These are phyloP conservation scores for Heliconius nattereri DNA, from an alignment of 1,140 invertebrate species.

Conservation along the genomic window DNA sequence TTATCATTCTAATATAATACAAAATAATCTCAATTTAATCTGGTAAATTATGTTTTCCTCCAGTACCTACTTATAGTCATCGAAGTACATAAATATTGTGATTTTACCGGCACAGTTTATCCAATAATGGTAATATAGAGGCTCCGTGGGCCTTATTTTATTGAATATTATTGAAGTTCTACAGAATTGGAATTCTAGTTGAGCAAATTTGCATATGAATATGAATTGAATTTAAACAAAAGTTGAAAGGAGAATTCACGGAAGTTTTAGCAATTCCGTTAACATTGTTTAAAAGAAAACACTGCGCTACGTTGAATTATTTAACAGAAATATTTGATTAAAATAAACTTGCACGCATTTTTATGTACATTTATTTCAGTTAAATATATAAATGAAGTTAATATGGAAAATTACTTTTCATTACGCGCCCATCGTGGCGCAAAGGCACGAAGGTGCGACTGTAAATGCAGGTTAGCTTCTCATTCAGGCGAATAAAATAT, in stretches of 20 bases:
- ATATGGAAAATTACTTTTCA: no score
- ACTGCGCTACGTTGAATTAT: no score
- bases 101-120: neutral
- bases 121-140: neutral
- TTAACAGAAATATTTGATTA: no score
- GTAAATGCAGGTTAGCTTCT: neutral
- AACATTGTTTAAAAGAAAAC: neutral
- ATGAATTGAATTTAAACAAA: constrained; percentile 43
- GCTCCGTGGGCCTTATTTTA: constrained; percentile 17
- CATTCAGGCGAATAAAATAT: neutral
- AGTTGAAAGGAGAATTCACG: neutral
- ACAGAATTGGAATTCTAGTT: constrained; percentile 45
- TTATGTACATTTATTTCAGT: no score
- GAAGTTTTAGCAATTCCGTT: neutral
- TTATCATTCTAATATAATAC: neutral
- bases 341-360: no score
- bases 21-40: neutral
- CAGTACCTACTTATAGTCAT: neutral
- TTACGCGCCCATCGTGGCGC: no score
- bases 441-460: no score
- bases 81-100: neutral
- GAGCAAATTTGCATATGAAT: constrained; percentile 53
- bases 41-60: neutral
- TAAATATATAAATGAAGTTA: no score
- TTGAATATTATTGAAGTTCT: constrained; percentile 39